Percentiles rank a stretch among this genome's conserved stretches.
These are phyloP conservation scores for Microctenopoma steveboyesi DNA, from an alignment of 2,797 vertebrate species.

Conservation along the genomic window DNA sequence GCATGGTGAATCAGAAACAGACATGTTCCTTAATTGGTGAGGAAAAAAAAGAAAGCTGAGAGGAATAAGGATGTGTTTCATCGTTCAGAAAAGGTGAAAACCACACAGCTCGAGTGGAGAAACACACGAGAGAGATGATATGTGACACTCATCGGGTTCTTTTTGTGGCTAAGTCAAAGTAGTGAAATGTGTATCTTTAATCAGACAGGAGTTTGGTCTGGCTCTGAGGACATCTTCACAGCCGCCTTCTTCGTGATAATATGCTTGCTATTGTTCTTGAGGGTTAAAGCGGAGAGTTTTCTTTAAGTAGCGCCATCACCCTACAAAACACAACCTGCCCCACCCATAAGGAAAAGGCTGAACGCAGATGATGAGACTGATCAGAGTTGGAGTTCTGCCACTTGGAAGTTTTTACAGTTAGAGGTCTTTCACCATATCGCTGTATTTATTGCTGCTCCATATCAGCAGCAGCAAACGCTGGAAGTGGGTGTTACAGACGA, in stretches of 20 bases:
- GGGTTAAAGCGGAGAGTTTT: slow-evolving; percentile 13
- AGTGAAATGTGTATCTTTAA: slow-evolving; percentile 17
- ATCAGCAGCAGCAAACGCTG: slow-evolving; percentile 32
- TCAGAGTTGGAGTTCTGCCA: slow-evolving; percentile 15
- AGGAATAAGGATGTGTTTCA: not conserved
- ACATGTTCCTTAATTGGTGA: not conserved
- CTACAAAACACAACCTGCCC: slow-evolving; percentile 13
- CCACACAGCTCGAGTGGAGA: not conserved
- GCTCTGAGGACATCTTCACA: slow-evolving; percentile 16
- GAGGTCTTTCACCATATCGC: slow-evolving; percentile 2
- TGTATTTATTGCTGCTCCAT: slow-evolving; percentile 30
- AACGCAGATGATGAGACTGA: slow-evolving; percentile 26
- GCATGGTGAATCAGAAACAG: not conserved
- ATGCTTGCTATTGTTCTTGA: slow-evolving; percentile 10
- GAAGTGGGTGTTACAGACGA: slow-evolving; percentile 60
- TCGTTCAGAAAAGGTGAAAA: slow-evolving; percentile 6
- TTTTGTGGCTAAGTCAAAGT: not conserved
- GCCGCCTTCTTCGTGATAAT: slow-evolving; percentile 12
- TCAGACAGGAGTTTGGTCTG: slow-evolving; percentile 1
- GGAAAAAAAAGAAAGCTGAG: not conserved
- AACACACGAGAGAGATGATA: not conserved
- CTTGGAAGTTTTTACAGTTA: slow-evolving; percentile 10
- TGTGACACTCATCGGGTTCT: not conserved
- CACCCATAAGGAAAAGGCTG: slow-evolving; percentile 32
- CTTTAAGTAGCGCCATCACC: slow-evolving; percentile 3